Conservation (phyloP, 2,888 invertebrate species). For the Pandemis cinnamomeana region DNA sequence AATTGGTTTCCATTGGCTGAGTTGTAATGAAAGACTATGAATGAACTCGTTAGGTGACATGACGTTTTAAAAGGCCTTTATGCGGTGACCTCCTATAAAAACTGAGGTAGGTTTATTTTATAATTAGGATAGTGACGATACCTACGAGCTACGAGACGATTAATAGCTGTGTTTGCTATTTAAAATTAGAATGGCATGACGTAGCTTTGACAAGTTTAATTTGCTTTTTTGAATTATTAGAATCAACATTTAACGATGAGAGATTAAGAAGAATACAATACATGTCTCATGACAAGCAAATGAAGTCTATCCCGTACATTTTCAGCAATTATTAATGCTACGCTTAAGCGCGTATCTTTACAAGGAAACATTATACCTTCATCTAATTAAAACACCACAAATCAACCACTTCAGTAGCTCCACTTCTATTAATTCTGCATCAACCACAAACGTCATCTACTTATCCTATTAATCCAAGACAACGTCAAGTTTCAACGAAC, state of each 20-base stretch:
- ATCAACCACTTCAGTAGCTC: conserved; percentile 33
- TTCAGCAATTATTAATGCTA: too few species aligned
- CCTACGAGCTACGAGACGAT: conserved; percentile 1
- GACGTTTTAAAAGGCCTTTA: conserved; percentile 41
- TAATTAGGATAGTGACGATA: conserved; percentile 20
- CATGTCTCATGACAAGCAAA: too few species aligned
- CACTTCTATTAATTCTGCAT: conserved; percentile 38
- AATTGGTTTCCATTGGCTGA: conserved; percentile 50
- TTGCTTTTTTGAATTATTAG: conserved; percentile 12
- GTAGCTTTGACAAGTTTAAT: conserved; percentile 9
- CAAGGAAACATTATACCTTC: background rate
- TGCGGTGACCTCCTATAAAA: conserved; percentile 31
- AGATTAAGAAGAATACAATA: background rate
- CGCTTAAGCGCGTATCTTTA: background rate
- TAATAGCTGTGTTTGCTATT: conserved; percentile 37
- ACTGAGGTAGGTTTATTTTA: conserved; percentile 35
- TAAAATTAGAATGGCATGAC: conserved; percentile 12
- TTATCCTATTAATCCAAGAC: conserved; percentile 26
- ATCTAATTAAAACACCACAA: conserved; percentile 36
- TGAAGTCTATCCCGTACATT: too few species aligned
- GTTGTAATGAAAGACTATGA: conserved; percentile 51
- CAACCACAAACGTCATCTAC: conserved; percentile 35
- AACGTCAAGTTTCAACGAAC: conserved; percentile 1
- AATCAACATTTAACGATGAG: conserved; percentile 20
- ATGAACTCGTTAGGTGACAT: conserved; percentile 52